Evolutionary conservation across 2,797 vertebrate species (phyloP), one percentile per base, ranked within the genome.

Genomic region (Xenopus petersii): DNA sequence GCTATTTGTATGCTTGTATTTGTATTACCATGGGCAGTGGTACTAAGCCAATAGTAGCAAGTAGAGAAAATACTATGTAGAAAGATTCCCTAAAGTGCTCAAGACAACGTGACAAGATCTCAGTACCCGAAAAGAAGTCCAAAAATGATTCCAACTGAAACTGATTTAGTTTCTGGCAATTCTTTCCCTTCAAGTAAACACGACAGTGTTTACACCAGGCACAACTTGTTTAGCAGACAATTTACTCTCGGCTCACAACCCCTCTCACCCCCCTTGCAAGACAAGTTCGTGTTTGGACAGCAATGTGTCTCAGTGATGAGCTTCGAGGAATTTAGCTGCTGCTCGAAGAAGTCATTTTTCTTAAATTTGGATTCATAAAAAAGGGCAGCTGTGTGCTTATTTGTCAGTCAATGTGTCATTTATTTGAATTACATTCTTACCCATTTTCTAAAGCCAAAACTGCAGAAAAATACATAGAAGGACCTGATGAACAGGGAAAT

Each of bases 401-500:
- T 56, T 48, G 54, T 47, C 15, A 70, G 54, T 9, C 66, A 58
- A 17, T 2, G 36, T 64, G 51, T 26, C 17, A n/a, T 73, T 47
- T 64, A 12, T 73, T 12, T 56, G 65, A 78, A 65, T 70, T 47
- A 74, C 66, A 79, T 58, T 64, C 60, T 63, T 47, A 72, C 62
- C 10, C 48, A 59, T 16, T 69, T 26, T 67, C 51, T 58, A 33
- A 42, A 63, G n/a, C 56, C 21, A n/a, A 64, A 78, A 73, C 64
- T 49, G 36, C 12, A 64, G 59, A 60, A 78, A 69, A 64, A 49
- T 64, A 68, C 71, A 73, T 30, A 68, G 15, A 48, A 54, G 71
- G 67, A 73, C 71, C 71, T 73, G 76, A 73, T 64, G 33, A 74
- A 65, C 71, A 13, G 42, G 77, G 47, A 79, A 70, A 49, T 24